A percentile compares a stretch with the other conserved stretches of the same genome.
Evolutionary conservation across 2,888 invertebrate genomes (phyloP).

Genomic region (Scaptomyza parva): DNA sequence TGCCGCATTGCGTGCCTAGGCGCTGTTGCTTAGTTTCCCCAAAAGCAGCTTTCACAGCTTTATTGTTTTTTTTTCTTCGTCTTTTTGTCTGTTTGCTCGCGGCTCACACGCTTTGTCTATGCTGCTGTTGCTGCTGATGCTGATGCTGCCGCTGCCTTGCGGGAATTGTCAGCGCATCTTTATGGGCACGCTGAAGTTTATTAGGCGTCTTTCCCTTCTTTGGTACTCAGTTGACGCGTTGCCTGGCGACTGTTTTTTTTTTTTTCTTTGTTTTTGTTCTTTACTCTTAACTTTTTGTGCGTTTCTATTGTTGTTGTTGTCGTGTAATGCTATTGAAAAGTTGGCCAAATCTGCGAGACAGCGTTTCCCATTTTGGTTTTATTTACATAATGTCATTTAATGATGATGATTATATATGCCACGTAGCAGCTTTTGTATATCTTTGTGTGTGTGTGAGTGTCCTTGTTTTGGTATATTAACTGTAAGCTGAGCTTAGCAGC

Average conservation of each 20-base stretch:
- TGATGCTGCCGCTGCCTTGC: slow-evolving; percentile 34
- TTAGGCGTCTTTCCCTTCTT: slow-evolving; percentile 56
- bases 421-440: slow-evolving; percentile 1
- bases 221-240: background rate
- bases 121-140: background rate
- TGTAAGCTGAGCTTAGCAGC: slow-evolving; percentile 26
- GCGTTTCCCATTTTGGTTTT: slow-evolving; percentile 61
- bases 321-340: slow-evolving; percentile 60
- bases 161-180: slow-evolving; percentile 75
- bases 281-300: background rate
- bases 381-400: slow-evolving; percentile 76
- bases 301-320: background rate
- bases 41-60: slow-evolving; percentile 26
- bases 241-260: slow-evolving; percentile 28
- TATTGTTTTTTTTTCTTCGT: too few species aligned
- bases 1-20: slow-evolving; percentile 37
- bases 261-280: background rate
- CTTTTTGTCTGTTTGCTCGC: slow-evolving; percentile 12
- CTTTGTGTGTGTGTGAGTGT: slow-evolving; percentile 7
- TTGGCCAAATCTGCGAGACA: slow-evolving; percentile 50
- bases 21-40: slow-evolving; percentile 12
- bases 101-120: slow-evolving; percentile 41
- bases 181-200: slow-evolving; percentile 67
- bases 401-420: slow-evolving; percentile 66
- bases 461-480: slow-evolving; percentile 16